Evolutionary conservation across 1,140 invertebrate genomes (phyloP), one percentile per base, ranked within the genome.

Genomic region (Drosophila sulfurigaster): DNA sequence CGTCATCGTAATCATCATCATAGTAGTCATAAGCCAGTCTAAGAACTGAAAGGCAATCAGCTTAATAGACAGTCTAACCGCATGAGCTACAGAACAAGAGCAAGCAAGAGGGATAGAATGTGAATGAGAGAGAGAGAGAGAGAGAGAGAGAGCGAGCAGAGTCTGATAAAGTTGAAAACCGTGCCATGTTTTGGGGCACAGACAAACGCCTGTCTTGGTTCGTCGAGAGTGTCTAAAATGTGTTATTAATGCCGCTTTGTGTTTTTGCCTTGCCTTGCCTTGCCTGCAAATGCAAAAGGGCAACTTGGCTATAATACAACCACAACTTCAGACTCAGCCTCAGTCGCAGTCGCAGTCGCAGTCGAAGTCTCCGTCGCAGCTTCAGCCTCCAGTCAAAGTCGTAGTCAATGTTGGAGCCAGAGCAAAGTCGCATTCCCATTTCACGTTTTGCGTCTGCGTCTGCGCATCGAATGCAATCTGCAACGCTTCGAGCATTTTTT

Each of bases 401-500:
- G 35, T n/a, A 11, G 35, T 52, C 49, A 28, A 41, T 32, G 7
- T 32, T 32, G 35, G 16, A 25, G 35, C 13, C 20, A 25, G 10
- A 16, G 35, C 49, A 45, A 16, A 41, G 13, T 28, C 49, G 16
- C 62, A 69, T 64, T 48, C 32, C n/a, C 57, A 63, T 16, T 51
- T 54, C 64, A 62, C 48, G 57, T 76, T 75, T 25, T 52, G 64
- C 54, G 64, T 78, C 57, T 72, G 76, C 67, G 64, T 78, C 57
- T 75, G 76, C 67, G 77, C 72, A 79, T 66, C 88, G 88, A 91
- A 91, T 91, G 87, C 88, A 91, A 91, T 91, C 82, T 81, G 87
- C 88, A 87, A 91, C 82, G 88, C 88, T 91, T 75, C 67, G 67
- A 83, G 87, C 82, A 71, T 82, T 78, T 82, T 74, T 77, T 68